Base-by-base conservation (phyloP, 2,888 invertebrate genomes). In the Drosophila aldrichi region DNA sequence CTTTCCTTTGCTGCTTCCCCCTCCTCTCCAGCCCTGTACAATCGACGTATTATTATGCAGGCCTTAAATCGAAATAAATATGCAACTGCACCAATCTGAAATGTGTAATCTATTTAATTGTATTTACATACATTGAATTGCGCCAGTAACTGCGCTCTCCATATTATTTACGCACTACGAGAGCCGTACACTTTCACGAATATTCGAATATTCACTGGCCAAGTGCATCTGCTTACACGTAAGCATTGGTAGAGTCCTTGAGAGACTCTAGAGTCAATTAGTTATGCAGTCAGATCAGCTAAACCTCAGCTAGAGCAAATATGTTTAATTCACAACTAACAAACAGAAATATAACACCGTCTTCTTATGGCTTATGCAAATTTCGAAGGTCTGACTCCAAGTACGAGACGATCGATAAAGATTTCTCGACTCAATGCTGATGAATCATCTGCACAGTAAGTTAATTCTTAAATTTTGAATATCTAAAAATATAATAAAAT, bases 61-160 rank as follows among this genome's bases (percentile, higher is more conserved):
- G 58, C 77, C 77, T 70, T 77, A 74, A 77, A 70, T 74, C 72
- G 74, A 74, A 77, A 83, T 86, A 86, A 83, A 84, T 86, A 87
- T 63, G 60, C 58, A 66, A 77, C 70, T 77, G 74, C 64, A 59
- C 20, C 70, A 69, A 55, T 62, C 73, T 54, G 75, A 74, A 65
- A 68, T 70, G 70, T 75, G 68, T 40, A 80, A 80, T 78, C 67
- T 80, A 82, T 80, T 82, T 87, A 84, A 84, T 87, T 84, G 78
- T 74, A 77, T 84, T 84, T 63, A 61, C 68, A 71, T 71, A 46
- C 58, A 57, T 68, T 56, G 62, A 43, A 74, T 40, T 66, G 66
- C 52, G 41, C 9, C 29, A 43, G 40, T 10, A 25, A n/a, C 32
- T 38, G 44, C 18, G 46, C 4, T 49, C 66, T 22, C 40, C 18